A percentile compares a stretch with the other conserved stretches of the same genome.
These are phyloP conservation scores for Parauchenoglanis ngamensis DNA, from an alignment of 2,797 vertebrate genomes.

Conservation along the genomic window DNA sequence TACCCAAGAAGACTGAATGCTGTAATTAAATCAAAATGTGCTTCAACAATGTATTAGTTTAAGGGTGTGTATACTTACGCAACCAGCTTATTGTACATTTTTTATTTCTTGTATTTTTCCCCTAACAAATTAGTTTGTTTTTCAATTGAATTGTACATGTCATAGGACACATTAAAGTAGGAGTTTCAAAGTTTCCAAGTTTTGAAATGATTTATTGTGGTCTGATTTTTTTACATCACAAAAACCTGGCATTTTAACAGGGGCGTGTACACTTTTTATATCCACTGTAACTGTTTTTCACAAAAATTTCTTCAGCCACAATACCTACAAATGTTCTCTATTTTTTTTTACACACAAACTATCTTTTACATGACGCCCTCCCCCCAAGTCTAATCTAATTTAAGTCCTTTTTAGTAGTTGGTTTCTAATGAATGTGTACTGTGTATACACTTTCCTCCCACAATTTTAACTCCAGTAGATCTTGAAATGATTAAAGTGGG, in stretches of 20 bases:
- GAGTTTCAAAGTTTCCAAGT: no score
- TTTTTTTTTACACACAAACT: background rate
- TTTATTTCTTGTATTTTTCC: no score
- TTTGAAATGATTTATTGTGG: no score
- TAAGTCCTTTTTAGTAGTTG: background rate
- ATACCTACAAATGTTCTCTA: background rate
- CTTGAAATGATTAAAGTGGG: slow-evolving; percentile 23
- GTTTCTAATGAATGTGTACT: background rate
- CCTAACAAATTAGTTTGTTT: no score
- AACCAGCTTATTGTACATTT: no score
- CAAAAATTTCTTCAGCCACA: background rate
- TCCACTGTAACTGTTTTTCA: background rate
- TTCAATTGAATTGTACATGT: no score
- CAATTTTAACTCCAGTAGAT: background rate
- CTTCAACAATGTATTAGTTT: no score
- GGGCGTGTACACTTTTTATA: background rate
- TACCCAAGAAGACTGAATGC: no score
- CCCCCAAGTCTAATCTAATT: background rate
- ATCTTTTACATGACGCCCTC: background rate
- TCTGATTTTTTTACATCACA: background rate
- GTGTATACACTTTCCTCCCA: background rate
- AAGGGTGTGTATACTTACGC: no score
- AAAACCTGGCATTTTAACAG: no score
- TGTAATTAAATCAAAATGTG: no score
- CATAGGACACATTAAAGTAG: no score